These are phyloP conservation scores for Hylia prasina DNA, from an alignment of 2,113 vertebrate species.

Conservation along the genomic window DNA sequence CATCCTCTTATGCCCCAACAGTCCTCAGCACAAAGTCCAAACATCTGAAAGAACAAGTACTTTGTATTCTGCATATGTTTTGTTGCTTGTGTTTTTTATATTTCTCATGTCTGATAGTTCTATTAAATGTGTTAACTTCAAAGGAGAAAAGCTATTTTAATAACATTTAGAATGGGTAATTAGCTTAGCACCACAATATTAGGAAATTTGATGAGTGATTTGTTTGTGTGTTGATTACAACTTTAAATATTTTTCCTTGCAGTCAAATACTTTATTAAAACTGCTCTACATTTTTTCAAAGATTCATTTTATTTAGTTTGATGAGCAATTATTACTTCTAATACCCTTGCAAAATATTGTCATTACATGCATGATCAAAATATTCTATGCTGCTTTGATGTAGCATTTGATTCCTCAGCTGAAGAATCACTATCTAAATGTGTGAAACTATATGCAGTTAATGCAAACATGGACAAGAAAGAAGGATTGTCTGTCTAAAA, in stretches of 20 bases:
- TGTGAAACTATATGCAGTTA: conserved; percentile 15
- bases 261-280: not conserved
- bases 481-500: not conserved
- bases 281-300: not conserved
- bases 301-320: conserved; percentile 21
- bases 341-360: conserved; percentile 5
- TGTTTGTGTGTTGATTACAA: not conserved
- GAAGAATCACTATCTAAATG: not conserved
- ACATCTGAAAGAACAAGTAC: not conserved
- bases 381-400: conserved; percentile 13
- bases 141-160: conserved; percentile 23
- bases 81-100: not conserved
- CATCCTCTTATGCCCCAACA: not conserved
- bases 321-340: conserved; percentile 2
- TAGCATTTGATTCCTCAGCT: not conserved
- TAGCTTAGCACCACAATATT: conserved; percentile 9
- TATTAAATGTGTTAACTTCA: conserved; percentile 30
- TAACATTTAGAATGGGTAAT: conserved; percentile 19
- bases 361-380: conserved; percentile 2
- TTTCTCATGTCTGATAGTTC: conserved; percentile 1
- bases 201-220: conserved; percentile 2
- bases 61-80: not conserved
- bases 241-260: not conserved
- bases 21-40: not conserved
- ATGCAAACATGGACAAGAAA: not conserved